Evolutionary conservation across 2,113 vertebrate species (phyloP), one percentile per base, ranked within the genome.

Genomic region (Microtus richardsoni): DNA sequence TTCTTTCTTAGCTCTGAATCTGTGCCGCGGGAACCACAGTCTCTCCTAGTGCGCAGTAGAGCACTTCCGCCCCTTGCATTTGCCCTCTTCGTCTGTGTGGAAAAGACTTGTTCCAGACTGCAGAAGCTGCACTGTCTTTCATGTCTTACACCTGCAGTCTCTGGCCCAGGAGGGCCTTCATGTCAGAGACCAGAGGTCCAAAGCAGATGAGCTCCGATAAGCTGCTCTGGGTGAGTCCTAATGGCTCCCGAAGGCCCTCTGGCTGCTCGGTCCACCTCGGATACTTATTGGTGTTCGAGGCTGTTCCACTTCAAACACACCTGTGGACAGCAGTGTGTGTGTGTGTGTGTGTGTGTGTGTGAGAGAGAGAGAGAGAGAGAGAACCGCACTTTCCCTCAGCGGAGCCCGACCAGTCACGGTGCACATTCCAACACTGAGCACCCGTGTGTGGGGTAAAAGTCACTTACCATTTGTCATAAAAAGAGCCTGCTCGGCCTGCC

Each of bases 371-470:
- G 54, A 54, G 54, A 54, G 54, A 17, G 52, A 54, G 52, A 54
- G 54, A 41, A 64, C 78, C 41, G 66, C 66, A 92, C 64, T 73
- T 44, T 30, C 12, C 80, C 86, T 62, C 47, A 26, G 39, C 5
- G 24, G 36, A 73, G 47, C 64, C 78, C 75, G 11, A 41, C 41
- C 47, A 49, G 82, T 64, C 70, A 91, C 41, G 54, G 4, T 74
- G 49, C 83, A n/a, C 79, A 83, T 82, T 44, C 68, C 93, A 84
- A 93, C 80, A 74, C 30, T 28, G 44, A 75, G 54, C 17, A 82
- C 90, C 86, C 93, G 87, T 71, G 39, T 4, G 62, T 22, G 75
- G 88, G 88, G 78, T 68, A 66, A 91, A 86, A 78, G 92, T 77
- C 79, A 93, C 36, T 12, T 62, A 77, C 39, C 47, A 17, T 22